Base-by-base conservation (phyloP, 2,113 vertebrate species). In the Callocephalon fimbriatum region DNA sequence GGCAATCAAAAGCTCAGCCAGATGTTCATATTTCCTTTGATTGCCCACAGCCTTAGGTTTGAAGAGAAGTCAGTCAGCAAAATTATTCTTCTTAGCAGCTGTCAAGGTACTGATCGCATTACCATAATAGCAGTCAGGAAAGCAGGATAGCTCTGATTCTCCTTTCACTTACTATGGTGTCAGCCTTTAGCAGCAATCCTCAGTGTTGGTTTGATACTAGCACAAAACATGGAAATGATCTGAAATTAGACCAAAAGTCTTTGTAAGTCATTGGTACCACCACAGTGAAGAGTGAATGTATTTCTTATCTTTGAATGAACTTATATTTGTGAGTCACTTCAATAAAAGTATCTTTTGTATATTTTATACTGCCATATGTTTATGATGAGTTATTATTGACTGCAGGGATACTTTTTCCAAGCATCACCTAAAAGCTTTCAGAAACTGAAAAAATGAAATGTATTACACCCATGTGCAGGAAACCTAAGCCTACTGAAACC, bases 11-110 rank as follows among this genome's bases (percentile, higher is more conserved):
- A 95, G 53, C 93, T 77, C 82, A 95, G 85, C 95, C 95, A 98
- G 97, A 98, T 98, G 98, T 97, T 97, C 92, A 12, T 59, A 71
- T 96, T 96, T 97, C 96, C 90, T 95, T 93, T 97, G 97, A 98
- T 98, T 98, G 95, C 97, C 77, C 18, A 31, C 93, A 98, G 95
- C 61, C 93, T 73, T 73, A 79, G 71, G 77, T 92, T 95, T 88
- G 86, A 95, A 94, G 90, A 78, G 93, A 96, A 97, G 80, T 95
- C 83, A 97, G 94, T 97, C 96, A 95, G 82, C 78, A 98, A 97
- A 98, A 97, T 97, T 72, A 93, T 95, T 96, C 76, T 84, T 96
- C 94, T 96, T 96, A 95, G 78, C 94, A 94, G 95, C 90, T 98
- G 94, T 94, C 87, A 95, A 90, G 71, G 86, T 90, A 68, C 71